Percentiles rank a stretch among this genome's conserved stretches.
phyloP scores from a whole-genome alignment of 2,113 vertebrate genomes.

The Falco punctatus region DNA sequence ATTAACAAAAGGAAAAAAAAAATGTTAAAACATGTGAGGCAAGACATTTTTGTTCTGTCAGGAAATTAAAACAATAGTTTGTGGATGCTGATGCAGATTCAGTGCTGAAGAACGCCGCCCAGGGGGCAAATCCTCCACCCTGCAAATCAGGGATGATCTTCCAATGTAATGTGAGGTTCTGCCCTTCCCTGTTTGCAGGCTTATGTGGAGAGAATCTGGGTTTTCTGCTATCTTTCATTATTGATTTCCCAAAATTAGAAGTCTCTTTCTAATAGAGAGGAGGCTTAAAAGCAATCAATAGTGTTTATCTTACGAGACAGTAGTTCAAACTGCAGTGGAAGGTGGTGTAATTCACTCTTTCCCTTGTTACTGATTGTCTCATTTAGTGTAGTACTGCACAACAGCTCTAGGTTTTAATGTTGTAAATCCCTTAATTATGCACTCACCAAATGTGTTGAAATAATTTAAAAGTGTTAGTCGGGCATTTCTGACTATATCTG shows the following conservation, averaged over 20 bases:
- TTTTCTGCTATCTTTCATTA: constrained; percentile 14
- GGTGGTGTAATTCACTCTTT: constrained; percentile 23
- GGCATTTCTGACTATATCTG: constrained; percentile 29
- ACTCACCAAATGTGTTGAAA: constrained; percentile 53
- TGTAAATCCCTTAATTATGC: constrained; percentile 56
- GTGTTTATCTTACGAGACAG: constrained; percentile 45
- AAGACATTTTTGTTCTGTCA: neutral
- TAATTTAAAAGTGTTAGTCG: constrained; percentile 48
- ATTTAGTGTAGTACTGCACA: constrained; percentile 22
- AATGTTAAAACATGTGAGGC: neutral
- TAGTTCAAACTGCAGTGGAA: constrained; percentile 20
- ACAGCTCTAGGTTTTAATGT: constrained; percentile 37
- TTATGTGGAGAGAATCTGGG: neutral
- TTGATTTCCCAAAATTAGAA: constrained; percentile 48
- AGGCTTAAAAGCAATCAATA: constrained; percentile 30
- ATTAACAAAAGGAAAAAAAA: neutral
- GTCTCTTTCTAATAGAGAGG: constrained; percentile 37
- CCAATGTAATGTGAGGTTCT: neutral
- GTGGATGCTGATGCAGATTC: neutral
- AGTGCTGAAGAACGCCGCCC: accelerated
- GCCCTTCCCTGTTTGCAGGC: neutral
- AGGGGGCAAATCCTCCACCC: neutral
- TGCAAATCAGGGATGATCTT: neutral
- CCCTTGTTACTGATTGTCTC: neutral
- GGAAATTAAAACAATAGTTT: neutral